Evolutionary conservation across 2,797 vertebrate species (phyloP).

Genomic region (Sus cebifrons): DNA sequence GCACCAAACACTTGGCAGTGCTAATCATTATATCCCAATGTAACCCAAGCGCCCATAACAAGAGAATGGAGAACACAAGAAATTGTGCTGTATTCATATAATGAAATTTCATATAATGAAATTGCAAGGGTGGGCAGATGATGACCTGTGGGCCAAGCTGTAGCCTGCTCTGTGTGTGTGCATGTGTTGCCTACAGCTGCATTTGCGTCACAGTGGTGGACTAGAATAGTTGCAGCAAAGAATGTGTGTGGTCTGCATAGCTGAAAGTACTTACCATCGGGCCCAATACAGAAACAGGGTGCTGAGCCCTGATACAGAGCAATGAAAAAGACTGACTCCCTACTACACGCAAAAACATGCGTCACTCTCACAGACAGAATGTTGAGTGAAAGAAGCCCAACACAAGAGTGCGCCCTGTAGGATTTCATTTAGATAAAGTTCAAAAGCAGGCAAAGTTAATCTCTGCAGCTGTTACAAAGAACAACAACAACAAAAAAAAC

Average conservation of each 20-base stretch:
- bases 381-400: background rate
- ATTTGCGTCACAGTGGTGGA: background rate
- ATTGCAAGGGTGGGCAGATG: background rate
- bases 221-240: background rate
- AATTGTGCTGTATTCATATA: background rate
- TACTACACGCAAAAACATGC: background rate
- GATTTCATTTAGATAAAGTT: background rate
- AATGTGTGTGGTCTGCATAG: background rate
- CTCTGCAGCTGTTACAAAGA: background rate
- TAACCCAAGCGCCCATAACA: background rate
- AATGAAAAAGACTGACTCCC: background rate
- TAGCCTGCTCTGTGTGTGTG: background rate
- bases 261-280: background rate
- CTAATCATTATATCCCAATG: background rate
- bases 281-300: background rate
- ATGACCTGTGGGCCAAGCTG: background rate
- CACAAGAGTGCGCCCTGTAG: background rate
- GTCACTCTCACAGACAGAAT: background rate
- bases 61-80: background rate
- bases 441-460: slow-evolving; percentile 15
- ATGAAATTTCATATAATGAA: background rate
- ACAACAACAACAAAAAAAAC: background rate
- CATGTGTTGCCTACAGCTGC: background rate
- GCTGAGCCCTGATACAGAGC: background rate
- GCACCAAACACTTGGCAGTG: background rate